Conservation (phyloP, 2,113 vertebrate species). For the Lamprotornis superbus region DNA sequence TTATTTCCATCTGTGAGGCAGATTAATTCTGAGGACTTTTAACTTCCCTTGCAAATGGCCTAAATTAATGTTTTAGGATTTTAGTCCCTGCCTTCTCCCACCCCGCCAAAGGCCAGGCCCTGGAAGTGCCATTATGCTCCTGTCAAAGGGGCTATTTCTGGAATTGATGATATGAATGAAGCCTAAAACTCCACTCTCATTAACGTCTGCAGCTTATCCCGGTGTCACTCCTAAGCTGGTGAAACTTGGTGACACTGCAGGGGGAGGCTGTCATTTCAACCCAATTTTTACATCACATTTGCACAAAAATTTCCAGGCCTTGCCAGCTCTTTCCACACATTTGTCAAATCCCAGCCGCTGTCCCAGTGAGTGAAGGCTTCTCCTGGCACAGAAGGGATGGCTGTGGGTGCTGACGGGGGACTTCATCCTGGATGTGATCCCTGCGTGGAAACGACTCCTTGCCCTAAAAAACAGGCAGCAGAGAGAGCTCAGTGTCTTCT, state of each 20-base stretch:
- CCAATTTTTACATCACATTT: conserved; percentile 41
- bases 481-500: not conserved
- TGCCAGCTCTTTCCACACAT: not conserved
- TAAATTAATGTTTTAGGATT: conserved; percentile 63
- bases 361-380: not conserved
- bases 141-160: conserved; percentile 65
- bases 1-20: conserved; percentile 10
- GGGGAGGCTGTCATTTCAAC: conserved; percentile 57
- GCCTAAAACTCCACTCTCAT: conserved; percentile 56
- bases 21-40: conserved; percentile 34
- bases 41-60: not conserved
- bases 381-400: not conserved
- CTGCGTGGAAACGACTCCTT: fast-evolving
- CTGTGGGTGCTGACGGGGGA: not conserved
- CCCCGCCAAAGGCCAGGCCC: conserved; percentile 18
- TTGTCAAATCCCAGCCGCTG: not conserved
- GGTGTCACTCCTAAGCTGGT: conserved; percentile 34
- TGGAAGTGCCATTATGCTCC: conserved; percentile 51
- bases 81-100: not conserved
- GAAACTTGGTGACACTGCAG: conserved; percentile 46
- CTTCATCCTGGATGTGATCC: not conserved
- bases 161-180: conserved; percentile 58
- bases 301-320: conserved; percentile 28
- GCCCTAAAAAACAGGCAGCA: not conserved
- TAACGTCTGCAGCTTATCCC: conserved; percentile 56